A percentile compares a stretch with the other conserved stretches of the same genome.
These are phyloP conservation scores for Neodiprion fabricii DNA, from an alignment of 1,140 invertebrate species.

Conservation along the genomic window DNA sequence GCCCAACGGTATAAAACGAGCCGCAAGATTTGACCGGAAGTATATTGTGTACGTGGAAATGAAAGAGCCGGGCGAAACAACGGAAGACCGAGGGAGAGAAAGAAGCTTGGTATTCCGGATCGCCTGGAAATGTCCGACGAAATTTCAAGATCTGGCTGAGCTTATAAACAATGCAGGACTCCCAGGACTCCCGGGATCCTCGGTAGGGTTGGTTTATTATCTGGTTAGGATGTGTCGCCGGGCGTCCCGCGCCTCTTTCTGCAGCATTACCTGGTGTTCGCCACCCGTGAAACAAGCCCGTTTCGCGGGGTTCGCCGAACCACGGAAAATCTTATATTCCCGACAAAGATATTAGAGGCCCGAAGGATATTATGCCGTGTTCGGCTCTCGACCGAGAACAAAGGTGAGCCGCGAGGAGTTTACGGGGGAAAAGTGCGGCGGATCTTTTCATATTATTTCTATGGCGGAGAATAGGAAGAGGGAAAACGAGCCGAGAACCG, in stretches of 20 bases:
- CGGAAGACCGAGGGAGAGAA: neutral
- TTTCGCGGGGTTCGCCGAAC: neutral
- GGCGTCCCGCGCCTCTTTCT: neutral
- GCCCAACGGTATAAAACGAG: neutral
- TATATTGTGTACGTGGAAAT: neutral
- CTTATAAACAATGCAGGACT: conserved; percentile 3
- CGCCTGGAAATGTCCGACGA: neutral
- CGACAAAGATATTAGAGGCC: neutral
- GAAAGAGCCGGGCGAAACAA: neutral
- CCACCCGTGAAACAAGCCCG: neutral
- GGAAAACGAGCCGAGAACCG: no score
- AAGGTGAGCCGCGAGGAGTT: neutral
- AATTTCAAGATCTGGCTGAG: conserved; percentile 1
- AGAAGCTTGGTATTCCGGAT: neutral
- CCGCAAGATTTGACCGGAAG: conserved; percentile 4
- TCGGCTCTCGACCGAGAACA: no score
- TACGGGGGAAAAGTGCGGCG: no score
- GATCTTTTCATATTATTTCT: no score
- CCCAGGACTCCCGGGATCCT: neutral
- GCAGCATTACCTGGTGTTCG: neutral
- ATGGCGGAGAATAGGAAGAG: no score
- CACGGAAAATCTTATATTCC: neutral
- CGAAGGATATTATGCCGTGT: no score
- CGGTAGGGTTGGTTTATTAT: neutral
- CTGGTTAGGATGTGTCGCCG: neutral